phyloP scores from a whole-genome alignment of 1,140 invertebrate genomes.

The Drosophila suzukii region DNA sequence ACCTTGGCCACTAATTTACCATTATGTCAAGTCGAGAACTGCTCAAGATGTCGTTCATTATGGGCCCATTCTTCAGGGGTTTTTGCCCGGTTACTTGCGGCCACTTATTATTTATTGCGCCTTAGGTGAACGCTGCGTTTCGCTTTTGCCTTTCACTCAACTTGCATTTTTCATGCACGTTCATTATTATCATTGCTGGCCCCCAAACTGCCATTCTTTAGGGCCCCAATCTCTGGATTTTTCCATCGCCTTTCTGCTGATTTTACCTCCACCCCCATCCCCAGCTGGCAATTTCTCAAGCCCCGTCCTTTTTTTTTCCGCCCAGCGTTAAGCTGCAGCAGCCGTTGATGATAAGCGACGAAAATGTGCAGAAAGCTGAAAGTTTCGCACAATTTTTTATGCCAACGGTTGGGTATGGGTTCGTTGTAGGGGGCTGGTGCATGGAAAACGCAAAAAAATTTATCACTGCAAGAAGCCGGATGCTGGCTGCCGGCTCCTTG shows the following conservation, averaged over 20 bases:
- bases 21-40: slow-evolving; percentile 73
- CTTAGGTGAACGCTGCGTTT: slow-evolving; percentile 66
- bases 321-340: slow-evolving; percentile 63
- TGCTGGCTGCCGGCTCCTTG: slow-evolving; percentile 37
- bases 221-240: slow-evolving; percentile 4
- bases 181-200: slow-evolving; percentile 75
- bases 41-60: slow-evolving; percentile 78
- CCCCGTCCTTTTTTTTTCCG: background rate
- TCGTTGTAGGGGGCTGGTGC: background rate
- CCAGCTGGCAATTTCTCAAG: slow-evolving; percentile 23
- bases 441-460: slow-evolving; percentile 65
- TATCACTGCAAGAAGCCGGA: slow-evolving; percentile 65
- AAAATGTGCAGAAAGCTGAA: slow-evolving; percentile 82
- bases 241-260: slow-evolving; percentile 15
- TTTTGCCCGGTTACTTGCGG: slow-evolving; percentile 23
- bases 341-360: slow-evolving; percentile 76
- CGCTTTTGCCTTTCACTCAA: slow-evolving; percentile 63
- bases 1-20: slow-evolving; percentile 74
- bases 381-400: slow-evolving; percentile 81
- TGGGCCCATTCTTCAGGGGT: slow-evolving; percentile 62
- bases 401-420: slow-evolving; percentile 16
- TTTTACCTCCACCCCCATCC: background rate
- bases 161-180: slow-evolving; percentile 81
- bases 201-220: slow-evolving; percentile 28
- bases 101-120: slow-evolving; percentile 80